These are phyloP conservation scores for Pollenia amentaria DNA, from an alignment of 2,888 invertebrate species.

Conservation along the genomic window DNA sequence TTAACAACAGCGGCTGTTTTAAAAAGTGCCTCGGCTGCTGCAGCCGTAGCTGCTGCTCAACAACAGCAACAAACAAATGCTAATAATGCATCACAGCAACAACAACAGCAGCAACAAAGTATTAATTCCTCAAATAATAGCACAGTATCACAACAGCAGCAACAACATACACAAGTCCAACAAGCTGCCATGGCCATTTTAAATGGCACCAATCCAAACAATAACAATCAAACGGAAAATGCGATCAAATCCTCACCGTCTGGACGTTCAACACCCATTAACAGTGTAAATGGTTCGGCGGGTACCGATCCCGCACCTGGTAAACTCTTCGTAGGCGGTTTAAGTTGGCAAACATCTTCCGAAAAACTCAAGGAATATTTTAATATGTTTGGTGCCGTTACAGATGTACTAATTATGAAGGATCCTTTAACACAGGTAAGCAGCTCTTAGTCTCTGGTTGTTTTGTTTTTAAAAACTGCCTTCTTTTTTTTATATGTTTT, in stretches of 20 bases:
- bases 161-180: conserved; percentile 67
- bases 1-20: conserved; percentile 83
- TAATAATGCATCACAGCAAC: conserved; percentile 77
- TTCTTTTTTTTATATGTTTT: conserved; percentile 55
- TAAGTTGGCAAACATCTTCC: conserved; percentile 96
- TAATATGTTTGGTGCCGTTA: conserved; percentile 95
- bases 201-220: conserved; percentile 73
- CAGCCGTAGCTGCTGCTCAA: conserved; percentile 75
- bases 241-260: conserved; percentile 87
- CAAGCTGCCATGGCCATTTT: conserved; percentile 75
- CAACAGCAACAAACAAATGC: conserved; percentile 75
- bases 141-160: conserved; percentile 65
- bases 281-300: conserved; percentile 83
- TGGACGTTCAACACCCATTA: conserved; percentile 90
- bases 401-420: conserved; percentile 97
- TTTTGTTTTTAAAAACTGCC: conserved; percentile 50
- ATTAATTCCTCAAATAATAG: conserved; percentile 72
- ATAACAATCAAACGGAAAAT: conserved; percentile 51
- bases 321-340: conserved; percentile 95
- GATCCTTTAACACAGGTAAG: conserved; percentile 96
- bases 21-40: conserved; percentile 78
- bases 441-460: conserved; percentile 51
- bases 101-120: conserved; percentile 77
- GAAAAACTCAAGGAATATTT: conserved; percentile 97
- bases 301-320: conserved; percentile 90